These are phyloP conservation scores for Pristis pectinata DNA, from an alignment of 2,797 vertebrate species.

Conservation along the genomic window DNA sequence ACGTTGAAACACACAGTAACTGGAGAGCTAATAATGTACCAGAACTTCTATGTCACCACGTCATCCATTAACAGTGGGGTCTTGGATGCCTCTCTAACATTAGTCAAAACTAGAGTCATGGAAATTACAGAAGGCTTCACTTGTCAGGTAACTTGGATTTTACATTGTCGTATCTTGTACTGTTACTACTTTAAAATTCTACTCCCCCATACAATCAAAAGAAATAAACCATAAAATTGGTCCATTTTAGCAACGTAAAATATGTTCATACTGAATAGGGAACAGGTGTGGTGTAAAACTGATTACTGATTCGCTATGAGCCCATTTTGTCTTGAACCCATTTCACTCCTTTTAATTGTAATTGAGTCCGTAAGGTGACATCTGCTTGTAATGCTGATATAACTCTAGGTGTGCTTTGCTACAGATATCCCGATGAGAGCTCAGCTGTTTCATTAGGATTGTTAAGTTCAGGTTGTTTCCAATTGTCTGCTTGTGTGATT, in stretches of 20 bases:
- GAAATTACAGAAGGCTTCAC: neutral
- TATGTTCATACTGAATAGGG: neutral
- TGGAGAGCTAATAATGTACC: no score
- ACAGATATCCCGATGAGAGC: neutral
- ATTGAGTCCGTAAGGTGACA: neutral
- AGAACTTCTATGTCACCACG: no score
- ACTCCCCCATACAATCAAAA: neutral
- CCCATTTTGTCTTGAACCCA: neutral
- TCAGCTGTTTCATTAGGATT: neutral
- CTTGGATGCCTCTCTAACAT: neutral
- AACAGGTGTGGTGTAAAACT: neutral
- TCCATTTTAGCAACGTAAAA: neutral
- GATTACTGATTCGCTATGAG: neutral
- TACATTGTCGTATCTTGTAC: neutral
- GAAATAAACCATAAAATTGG: neutral
- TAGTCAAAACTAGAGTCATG: neutral
- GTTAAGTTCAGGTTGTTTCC: neutral
- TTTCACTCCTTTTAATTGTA: slow-evolving; percentile 23
- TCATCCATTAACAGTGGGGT: no score
- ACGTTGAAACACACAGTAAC: no score
- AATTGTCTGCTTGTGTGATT: neutral
- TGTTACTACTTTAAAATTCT: neutral
- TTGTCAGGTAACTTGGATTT: neutral
- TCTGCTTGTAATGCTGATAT: slow-evolving; percentile 10
- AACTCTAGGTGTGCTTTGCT: neutral